Base-by-base conservation (phyloP, 2,888 invertebrate genomes). In the Diplazon laetatorius region DNA sequence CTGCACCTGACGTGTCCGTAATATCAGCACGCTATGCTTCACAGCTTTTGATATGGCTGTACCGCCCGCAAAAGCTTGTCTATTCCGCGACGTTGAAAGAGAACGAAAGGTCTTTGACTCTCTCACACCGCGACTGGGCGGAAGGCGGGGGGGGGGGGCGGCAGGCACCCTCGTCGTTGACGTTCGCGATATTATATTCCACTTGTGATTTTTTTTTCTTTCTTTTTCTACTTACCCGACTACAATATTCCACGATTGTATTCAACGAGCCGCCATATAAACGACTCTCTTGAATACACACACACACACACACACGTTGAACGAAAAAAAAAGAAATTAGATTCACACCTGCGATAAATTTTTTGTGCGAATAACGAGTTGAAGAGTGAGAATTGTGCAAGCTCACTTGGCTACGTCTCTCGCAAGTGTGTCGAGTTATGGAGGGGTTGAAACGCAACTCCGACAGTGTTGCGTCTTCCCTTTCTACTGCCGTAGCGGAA, bases 1-100 rank as follows among this genome's bases (percentile, higher is more conserved):
- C 37, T 71, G 63, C 72, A 77, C 74, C 71, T 80, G 76, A 78
- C 74, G 76, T 63, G 70, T 62, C 20, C 55, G 74, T 74, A 76
- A 77, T 71, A 74, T 76, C 72, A 68, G 46, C 50, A 30, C 30
- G 37, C 62, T 63, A 71, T 71, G 62, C 62, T 48, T 63, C 62
- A 71, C 55, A 39, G 62, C 44, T 71, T 71, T 63, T 71, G 52
- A 52, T 20, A 44, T 63, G 35, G 30, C 72, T 63, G 44, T 62
- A 48, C 73, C 63, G 30, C 20, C 2, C 30, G n/a, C 30, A 6
- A 5, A 2, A 6, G 16, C 25, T n/a, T 22, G 30, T 46, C 46
- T 22, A n/a, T n/a, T 42, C 9, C 39, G 18, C 46, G 20, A 76
- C 22, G 4, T 16, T 16, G 59, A 42, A 18, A 63, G 44, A 42